phyloP scores from a whole-genome alignment of 2,113 vertebrate species.

The Chrysemys picta region DNA sequence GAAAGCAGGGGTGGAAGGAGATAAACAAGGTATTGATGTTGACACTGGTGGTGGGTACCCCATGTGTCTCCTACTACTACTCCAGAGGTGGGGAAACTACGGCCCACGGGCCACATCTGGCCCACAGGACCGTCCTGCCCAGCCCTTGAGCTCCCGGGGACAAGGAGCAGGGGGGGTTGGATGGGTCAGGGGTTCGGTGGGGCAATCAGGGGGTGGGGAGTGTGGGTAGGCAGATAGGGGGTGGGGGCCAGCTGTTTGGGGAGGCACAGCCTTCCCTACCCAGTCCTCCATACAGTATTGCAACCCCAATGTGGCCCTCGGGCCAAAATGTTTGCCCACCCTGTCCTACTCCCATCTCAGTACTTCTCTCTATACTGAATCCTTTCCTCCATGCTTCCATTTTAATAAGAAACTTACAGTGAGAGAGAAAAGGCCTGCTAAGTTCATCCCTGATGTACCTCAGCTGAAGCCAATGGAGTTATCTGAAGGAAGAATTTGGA shows the following conservation, averaged over 20 bases:
- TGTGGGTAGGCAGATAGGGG: too few relatives aligned
- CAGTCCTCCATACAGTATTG: too few relatives aligned
- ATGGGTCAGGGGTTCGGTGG: too few relatives aligned
- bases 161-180: too few relatives aligned
- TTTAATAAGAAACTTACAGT: not conserved
- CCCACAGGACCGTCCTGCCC: too few relatives aligned
- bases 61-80: not conserved
- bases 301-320: too few relatives aligned
- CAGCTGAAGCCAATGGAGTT: not conserved
- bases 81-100: not conserved
- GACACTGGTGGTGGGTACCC: not conserved
- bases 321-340: too few relatives aligned
- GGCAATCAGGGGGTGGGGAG: too few relatives aligned
- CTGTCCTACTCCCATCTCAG: not conserved
- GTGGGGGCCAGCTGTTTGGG: too few relatives aligned
- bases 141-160: too few relatives aligned
- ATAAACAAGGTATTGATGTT: fast-evolving
- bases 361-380: not conserved
- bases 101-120: too few relatives aligned
- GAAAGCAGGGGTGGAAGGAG: not conserved
- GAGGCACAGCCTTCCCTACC: too few relatives aligned
- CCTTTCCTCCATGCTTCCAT: not conserved
- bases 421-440: not conserved
- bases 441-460: not conserved
- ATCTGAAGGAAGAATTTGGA: slow-evolving; percentile 5